These are phyloP conservation scores for Oxyteleia sp. DNA, from an alignment of 2,888 invertebrate species.

Conservation along the genomic window DNA sequence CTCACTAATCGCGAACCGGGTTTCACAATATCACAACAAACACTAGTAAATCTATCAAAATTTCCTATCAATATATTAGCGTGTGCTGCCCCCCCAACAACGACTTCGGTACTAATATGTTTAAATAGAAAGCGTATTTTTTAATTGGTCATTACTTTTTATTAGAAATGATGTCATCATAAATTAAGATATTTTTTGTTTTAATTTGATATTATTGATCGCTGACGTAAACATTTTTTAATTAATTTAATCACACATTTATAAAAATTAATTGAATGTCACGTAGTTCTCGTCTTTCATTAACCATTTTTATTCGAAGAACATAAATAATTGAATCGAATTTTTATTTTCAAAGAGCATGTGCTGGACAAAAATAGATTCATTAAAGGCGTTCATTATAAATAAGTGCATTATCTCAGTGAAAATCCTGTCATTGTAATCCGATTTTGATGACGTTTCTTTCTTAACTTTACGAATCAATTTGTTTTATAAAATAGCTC, in stretches of 20 bases:
- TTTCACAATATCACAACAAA: constrained; percentile 37
- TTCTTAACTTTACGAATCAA: no score
- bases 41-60: constrained; percentile 35
- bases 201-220: constrained; percentile 10
- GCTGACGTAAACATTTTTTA: constrained; percentile 22
- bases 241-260: constrained; percentile 28
- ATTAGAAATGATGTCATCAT: constrained; percentile 38
- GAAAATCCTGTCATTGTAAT: no score
- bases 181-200: constrained; percentile 4
- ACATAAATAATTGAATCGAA: neutral
- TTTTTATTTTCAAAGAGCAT: neutral
- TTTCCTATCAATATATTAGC: constrained; percentile 45
- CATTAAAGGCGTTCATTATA: no score
- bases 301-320: neutral
- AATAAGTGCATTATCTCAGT: no score
- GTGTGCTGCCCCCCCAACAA: constrained; percentile 36
- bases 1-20: constrained; percentile 6
- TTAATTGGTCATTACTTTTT: constrained; percentile 33
- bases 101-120: constrained; percentile 25
- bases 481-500: no score
- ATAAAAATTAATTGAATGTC: constrained; percentile 26
- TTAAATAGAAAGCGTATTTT: constrained; percentile 39
- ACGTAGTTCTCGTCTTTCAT: constrained; percentile 15
- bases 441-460: no score
- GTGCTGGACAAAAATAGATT: neutral